Conservation (phyloP, 2,797 vertebrate species). For the Mallotus villosus region DNA sequence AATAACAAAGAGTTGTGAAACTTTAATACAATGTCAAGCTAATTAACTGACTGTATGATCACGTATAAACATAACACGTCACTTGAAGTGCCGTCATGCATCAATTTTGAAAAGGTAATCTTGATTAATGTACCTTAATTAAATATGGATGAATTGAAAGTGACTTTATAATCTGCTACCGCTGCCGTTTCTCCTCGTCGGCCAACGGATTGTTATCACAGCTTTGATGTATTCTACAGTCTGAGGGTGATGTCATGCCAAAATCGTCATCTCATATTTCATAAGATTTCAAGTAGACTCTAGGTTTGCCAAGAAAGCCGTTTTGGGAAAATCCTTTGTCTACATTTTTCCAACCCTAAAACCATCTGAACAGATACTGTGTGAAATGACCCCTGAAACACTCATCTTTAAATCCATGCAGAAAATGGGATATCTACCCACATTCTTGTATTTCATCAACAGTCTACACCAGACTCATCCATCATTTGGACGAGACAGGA, state of each 20-base stretch:
- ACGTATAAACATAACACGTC: neutral
- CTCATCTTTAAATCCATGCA: constrained; percentile 38
- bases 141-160: no score
- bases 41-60: neutral
- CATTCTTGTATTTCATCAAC: neutral
- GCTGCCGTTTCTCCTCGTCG: neutral
- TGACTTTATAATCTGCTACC: neutral
- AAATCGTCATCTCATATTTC: neutral
- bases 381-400: constrained; percentile 35
- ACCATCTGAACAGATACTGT: neutral
- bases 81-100: neutral
- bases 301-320: constrained; percentile 13
- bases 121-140: neutral
- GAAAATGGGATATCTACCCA: constrained; percentile 5
- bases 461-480: neutral
- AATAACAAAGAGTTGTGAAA: neutral
- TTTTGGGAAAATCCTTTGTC: neutral
- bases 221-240: neutral
- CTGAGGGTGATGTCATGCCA: neutral
- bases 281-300: constrained; percentile 2
- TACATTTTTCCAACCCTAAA: neutral
- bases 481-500: no score
- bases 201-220: neutral
- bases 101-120: neutral
- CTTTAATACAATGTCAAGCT: no score